A percentile compares a stretch with the other conserved stretches of the same genome.
These are phyloP conservation scores for Drosophila ohnishii DNA, from an alignment of 1,140 invertebrate genomes.

Conservation along the genomic window DNA sequence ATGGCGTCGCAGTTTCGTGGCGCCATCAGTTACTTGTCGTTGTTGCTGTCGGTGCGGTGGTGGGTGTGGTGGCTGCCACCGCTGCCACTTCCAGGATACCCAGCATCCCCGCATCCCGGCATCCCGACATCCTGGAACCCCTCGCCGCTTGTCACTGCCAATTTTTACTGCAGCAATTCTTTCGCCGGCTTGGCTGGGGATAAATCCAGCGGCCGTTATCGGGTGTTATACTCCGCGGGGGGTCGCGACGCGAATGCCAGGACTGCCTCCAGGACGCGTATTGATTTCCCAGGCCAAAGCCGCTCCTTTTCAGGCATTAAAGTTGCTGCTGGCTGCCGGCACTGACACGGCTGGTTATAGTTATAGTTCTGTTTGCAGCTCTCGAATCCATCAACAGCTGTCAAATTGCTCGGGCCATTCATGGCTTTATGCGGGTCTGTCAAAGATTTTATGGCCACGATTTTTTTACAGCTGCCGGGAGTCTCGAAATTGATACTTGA, in stretches of 20 bases:
- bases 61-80: slow-evolving; percentile 6
- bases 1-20: slow-evolving; percentile 74
- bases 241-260: not conserved
- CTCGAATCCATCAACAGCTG: slow-evolving; percentile 64
- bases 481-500: slow-evolving; percentile 6
- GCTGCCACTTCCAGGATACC: slow-evolving; percentile 23
- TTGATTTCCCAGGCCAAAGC: slow-evolving; percentile 48
- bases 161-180: slow-evolving; percentile 65
- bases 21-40: slow-evolving; percentile 45
- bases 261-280: slow-evolving; percentile 28
- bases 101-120: slow-evolving; percentile 23
- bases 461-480: slow-evolving; percentile 19
- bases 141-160: slow-evolving; percentile 58
- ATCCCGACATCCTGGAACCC: slow-evolving; percentile 4
- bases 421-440: slow-evolving; percentile 28
- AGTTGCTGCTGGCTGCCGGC: slow-evolving; percentile 33
- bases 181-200: slow-evolving; percentile 45
- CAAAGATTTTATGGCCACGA: slow-evolving; percentile 27
- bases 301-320: slow-evolving; percentile 53
- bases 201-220: slow-evolving; percentile 54
- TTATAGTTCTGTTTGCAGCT: slow-evolving; percentile 44
- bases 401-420: slow-evolving; percentile 48
- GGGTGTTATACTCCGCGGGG: not conserved
- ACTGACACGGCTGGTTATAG: slow-evolving; percentile 37
- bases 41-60: slow-evolving; percentile 12